These are phyloP conservation scores for Rana temporaria DNA, from an alignment of 2,113 vertebrate species.

Conservation along the genomic window DNA sequence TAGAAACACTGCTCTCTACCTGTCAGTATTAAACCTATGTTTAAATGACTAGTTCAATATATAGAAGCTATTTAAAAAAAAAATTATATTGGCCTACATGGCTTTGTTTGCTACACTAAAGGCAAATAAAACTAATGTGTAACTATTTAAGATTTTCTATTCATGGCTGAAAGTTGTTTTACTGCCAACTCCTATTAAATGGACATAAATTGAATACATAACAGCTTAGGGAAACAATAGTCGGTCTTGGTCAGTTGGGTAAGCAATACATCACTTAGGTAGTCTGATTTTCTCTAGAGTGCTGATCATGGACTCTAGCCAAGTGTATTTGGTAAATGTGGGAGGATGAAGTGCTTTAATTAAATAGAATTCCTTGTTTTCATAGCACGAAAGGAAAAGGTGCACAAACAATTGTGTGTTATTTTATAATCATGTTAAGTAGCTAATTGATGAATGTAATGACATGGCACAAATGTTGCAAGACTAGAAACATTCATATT, in stretches of 20 bases:
- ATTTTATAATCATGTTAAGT: too few relatives aligned
- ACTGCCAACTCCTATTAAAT: background rate
- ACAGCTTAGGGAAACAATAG: background rate
- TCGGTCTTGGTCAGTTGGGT: background rate
- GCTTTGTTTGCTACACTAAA: too few relatives aligned
- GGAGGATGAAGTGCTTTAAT: constrained; percentile 6
- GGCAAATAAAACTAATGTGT: background rate
- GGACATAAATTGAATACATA: background rate
- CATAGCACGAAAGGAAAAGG: background rate
- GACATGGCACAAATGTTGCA: too few relatives aligned
- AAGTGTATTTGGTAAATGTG: background rate
- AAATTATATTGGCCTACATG: too few relatives aligned
- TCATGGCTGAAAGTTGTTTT: background rate
- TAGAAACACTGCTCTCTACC: too few relatives aligned
- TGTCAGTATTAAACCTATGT: too few relatives aligned
- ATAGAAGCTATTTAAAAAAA: too few relatives aligned
- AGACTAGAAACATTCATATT: too few relatives aligned
- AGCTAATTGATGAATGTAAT: too few relatives aligned
- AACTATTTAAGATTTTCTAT: constrained; percentile 3
- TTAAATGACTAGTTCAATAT: too few relatives aligned
- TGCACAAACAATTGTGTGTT: background rate
- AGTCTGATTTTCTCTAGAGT: background rate
- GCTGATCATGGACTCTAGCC: constrained; percentile 3
- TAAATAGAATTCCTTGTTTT: constrained; percentile 9
- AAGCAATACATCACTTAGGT: background rate